Percentiles rank a stretch among this genome's conserved stretches.
Conservation (phyloP, 2,797 vertebrate genomes). For the Telmatherina bonti region DNA sequence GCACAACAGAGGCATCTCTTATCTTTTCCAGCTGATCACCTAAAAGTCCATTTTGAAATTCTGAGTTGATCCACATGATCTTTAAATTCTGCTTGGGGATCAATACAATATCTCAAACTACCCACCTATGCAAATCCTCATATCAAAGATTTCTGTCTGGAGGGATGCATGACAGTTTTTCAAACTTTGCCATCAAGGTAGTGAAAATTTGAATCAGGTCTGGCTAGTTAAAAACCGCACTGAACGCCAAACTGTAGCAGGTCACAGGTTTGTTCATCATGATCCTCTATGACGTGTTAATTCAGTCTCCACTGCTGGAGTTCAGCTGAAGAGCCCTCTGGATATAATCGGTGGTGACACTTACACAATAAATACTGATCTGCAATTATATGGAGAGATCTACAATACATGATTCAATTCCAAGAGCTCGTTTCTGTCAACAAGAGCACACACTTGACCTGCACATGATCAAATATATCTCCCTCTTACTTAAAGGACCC, state of each 20-base stretch:
- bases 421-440: constrained; percentile 14
- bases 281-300: neutral
- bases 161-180: too few relatives aligned
- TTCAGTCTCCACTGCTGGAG: neutral
- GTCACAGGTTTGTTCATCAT: neutral
- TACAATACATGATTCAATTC: constrained; percentile 16
- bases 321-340: constrained; percentile 17
- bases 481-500: neutral
- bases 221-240: too few relatives aligned
- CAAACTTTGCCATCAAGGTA: too few relatives aligned
- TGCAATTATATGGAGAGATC: constrained; percentile 30
- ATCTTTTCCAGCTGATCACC: neutral
- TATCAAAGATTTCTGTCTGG: too few relatives aligned
- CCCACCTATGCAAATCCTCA: too few relatives aligned
- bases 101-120: too few relatives aligned
- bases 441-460: constrained; percentile 29
- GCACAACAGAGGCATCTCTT: too few relatives aligned
- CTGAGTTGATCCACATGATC: too few relatives aligned
- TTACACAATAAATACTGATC: constrained; percentile 22
- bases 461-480: neutral
- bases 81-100: too few relatives aligned
- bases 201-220: too few relatives aligned
- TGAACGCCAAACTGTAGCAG: neutral
- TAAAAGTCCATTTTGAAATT: too few relatives aligned
- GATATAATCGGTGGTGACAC: constrained; percentile 12